These are phyloP conservation scores for Atractosteus spatula DNA, from an alignment of 2,113 vertebrate species.

Conservation along the genomic window DNA sequence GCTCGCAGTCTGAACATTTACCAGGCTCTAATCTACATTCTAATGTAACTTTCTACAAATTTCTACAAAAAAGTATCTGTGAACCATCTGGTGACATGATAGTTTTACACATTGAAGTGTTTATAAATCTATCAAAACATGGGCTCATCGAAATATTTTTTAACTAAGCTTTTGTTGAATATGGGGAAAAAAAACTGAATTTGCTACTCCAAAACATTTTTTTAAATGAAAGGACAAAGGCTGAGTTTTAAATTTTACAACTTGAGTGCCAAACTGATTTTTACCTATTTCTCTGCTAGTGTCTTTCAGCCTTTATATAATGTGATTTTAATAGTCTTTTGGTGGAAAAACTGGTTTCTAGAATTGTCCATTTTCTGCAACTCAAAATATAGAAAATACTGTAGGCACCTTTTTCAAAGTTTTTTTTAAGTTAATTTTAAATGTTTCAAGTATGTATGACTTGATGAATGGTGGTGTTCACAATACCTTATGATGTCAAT, in stretches of 20 bases:
- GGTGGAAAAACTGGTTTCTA: constrained; percentile 27
- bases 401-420: constrained; percentile 42
- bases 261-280: constrained; percentile 63
- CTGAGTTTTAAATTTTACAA: constrained; percentile 47
- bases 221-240: constrained; percentile 43
- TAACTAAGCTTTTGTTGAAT: constrained; percentile 33
- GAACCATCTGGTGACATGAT: constrained; percentile 53
- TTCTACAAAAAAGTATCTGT: constrained; percentile 44
- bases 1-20: too few relatives aligned
- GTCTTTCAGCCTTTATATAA: constrained; percentile 48
- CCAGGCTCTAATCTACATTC: constrained; percentile 44
- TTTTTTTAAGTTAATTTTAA: neutral
- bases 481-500: constrained; percentile 6
- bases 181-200: too few relatives aligned
- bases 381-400: constrained; percentile 28
- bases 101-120: constrained; percentile 52
- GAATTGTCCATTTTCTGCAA: constrained; percentile 27
- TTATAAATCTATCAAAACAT: constrained; percentile 47
- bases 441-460: constrained; percentile 27
- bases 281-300: constrained; percentile 18
- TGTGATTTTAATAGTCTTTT: constrained; percentile 42
- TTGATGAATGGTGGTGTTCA: constrained; percentile 19
- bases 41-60: constrained; percentile 65
- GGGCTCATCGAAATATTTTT: constrained; percentile 35
- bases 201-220: constrained; percentile 37